These are phyloP conservation scores for Strigamia maritima DNA, from an alignment of 2,888 invertebrate genomes.

Conservation along the genomic window DNA sequence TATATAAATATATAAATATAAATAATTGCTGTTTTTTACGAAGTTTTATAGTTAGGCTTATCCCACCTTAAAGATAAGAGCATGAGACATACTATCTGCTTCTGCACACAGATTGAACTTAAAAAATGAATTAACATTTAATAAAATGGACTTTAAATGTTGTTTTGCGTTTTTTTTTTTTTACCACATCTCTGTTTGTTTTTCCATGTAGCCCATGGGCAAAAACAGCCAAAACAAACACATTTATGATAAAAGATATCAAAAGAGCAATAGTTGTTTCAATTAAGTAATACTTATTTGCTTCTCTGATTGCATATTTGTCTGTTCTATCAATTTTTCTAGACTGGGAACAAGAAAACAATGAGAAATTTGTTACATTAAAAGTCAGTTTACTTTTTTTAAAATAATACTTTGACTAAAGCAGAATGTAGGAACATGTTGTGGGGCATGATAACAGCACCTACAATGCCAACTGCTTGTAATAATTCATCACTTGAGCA, in stretches of 20 bases:
- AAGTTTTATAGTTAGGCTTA: too few relatives aligned
- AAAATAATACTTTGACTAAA: constrained; percentile 54
- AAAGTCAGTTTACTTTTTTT: too few relatives aligned
- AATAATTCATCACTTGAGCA: constrained; percentile 43
- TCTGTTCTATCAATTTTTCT: constrained; percentile 54
- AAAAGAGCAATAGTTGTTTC: constrained; percentile 75
- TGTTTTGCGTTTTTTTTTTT: too few relatives aligned
- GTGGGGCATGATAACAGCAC: constrained; percentile 60
- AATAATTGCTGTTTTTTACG: too few relatives aligned
- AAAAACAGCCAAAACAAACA: constrained; percentile 58
- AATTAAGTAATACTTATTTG: constrained; percentile 78
- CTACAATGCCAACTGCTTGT: constrained; percentile 54
- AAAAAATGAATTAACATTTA: not conserved
- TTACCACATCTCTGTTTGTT: constrained; percentile 55
- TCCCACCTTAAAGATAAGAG: constrained; percentile 1
- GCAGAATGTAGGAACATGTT: constrained; percentile 59
- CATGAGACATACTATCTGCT: not conserved
- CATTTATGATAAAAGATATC: constrained; percentile 57
- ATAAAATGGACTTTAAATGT: too few relatives aligned
- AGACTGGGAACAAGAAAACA: constrained; percentile 48
- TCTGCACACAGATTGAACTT: too few relatives aligned
- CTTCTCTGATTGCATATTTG: constrained; percentile 56
- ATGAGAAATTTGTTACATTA: not conserved
- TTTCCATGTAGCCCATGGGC: constrained; percentile 56
- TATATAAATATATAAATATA: too few relatives aligned